Evolutionary conservation across 2,113 vertebrate genomes (phyloP).

Genomic region (Salvelinus sp.): DNA sequence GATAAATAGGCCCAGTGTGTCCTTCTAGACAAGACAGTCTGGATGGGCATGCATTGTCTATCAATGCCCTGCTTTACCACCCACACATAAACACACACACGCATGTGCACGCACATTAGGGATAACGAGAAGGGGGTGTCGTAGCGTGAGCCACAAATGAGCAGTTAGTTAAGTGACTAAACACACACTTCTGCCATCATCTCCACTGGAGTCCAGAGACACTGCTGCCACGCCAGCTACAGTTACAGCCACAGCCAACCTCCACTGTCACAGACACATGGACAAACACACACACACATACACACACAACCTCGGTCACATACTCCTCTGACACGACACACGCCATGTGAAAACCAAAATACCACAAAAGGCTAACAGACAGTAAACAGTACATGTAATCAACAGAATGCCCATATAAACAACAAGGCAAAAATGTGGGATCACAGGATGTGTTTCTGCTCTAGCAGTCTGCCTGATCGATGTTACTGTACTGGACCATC

Average conservation of each 20-base stretch:
- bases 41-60: background rate
- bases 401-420: background rate
- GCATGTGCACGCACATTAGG: conserved; percentile 5
- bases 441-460: background rate
- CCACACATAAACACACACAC: conserved; percentile 11
- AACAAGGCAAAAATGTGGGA: conserved; percentile 2
- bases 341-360: no score
- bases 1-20: background rate
- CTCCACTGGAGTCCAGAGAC: conserved; percentile 61
- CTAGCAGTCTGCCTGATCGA: background rate
- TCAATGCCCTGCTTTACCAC: background rate
- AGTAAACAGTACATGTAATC: no score
- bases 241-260: conserved; percentile 48
- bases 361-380: no score
- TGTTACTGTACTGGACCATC: conserved; percentile 1
- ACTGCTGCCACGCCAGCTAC: conserved; percentile 46
- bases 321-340: no score
- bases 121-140: conserved; percentile 67
- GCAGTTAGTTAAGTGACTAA: conserved; percentile 80
- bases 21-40: background rate
- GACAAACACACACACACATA: conserved; percentile 7
- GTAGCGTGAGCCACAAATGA: conserved; percentile 70
- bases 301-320: background rate
- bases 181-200: conserved; percentile 72
- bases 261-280: conserved; percentile 18